Percentiles rank a stretch among this genome's conserved stretches.
These are phyloP conservation scores for Anguilla marmorata DNA, from an alignment of 2,797 vertebrate species.

Conservation along the genomic window DNA sequence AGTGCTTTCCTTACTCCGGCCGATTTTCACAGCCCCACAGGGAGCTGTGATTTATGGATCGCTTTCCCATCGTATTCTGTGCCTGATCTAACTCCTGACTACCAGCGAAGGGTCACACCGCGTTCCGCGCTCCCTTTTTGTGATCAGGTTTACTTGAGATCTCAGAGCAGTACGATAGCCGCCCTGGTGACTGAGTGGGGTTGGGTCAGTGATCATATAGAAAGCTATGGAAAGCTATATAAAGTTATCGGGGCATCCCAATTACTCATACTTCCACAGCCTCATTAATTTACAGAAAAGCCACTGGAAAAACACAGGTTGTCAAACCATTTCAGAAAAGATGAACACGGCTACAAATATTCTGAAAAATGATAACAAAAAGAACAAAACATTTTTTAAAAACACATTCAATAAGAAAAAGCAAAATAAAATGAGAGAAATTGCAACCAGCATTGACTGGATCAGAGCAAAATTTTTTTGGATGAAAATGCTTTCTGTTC, in stretches of 20 bases:
- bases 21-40: neutral
- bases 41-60: constrained; percentile 11
- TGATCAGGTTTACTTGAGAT: neutral
- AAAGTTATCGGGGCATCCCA: neutral
- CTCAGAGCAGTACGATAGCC: neutral
- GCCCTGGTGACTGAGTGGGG: neutral
- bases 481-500: neutral
- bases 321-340: neutral
- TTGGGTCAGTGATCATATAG: neutral
- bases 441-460: neutral
- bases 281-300: neutral
- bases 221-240: neutral
- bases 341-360: neutral
- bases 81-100: neutral
- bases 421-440: too few species aligned
- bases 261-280: neutral
- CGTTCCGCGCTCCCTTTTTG: neutral
- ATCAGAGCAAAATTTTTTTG: neutral
- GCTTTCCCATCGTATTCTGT: neutral
- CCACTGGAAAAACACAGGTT: neutral
- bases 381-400: neutral
- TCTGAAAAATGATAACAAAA: neutral
- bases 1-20: neutral
- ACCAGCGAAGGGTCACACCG: neutral
- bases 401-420: neutral